phyloP scores from a whole-genome alignment of 2,888 invertebrate species.

The Limnephilus lunatus region DNA sequence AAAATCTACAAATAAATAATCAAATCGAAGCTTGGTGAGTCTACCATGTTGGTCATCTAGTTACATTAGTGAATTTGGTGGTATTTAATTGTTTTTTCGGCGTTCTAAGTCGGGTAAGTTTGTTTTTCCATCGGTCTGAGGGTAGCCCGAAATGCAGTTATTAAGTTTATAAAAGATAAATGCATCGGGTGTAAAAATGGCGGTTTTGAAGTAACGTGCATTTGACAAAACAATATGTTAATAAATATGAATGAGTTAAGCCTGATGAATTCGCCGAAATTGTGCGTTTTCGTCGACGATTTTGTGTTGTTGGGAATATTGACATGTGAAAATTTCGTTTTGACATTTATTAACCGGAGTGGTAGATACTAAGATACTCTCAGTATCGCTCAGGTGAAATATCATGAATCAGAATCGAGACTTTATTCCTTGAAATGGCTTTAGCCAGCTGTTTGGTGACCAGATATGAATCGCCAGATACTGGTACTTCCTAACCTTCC shows the following conservation, averaged over 20 bases:
- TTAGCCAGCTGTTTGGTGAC: neutral
- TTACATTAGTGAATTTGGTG: neutral
- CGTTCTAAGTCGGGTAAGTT: slow-evolving; percentile 48
- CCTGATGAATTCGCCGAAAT: neutral
- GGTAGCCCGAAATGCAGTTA: slow-evolving; percentile 61
- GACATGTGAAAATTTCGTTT: slow-evolving; percentile 41
- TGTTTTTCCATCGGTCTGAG: slow-evolving; percentile 49
- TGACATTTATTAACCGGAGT: neutral
- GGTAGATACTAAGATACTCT: too few relatives aligned
- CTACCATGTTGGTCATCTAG: neutral
- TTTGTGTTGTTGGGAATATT: slow-evolving; percentile 32
- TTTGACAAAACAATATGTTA: slow-evolving; percentile 26
- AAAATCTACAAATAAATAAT: slow-evolving; percentile 43
- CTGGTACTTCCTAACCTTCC: neutral
- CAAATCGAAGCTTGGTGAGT: slow-evolving; percentile 38
- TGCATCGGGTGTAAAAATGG: slow-evolving; percentile 61
- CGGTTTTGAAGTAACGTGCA: slow-evolving; percentile 47
- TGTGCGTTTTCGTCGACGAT: neutral
- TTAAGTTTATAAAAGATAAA: slow-evolving; percentile 59
- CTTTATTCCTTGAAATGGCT: too few relatives aligned
- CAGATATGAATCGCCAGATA: neutral
- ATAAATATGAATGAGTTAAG: neutral
- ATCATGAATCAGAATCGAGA: too few relatives aligned
- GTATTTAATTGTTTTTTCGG: neutral
- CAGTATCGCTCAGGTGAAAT: too few relatives aligned